Evolutionary conservation across 2,888 invertebrate genomes (phyloP).

Genomic region (Ceriagrion tenellum): DNA sequence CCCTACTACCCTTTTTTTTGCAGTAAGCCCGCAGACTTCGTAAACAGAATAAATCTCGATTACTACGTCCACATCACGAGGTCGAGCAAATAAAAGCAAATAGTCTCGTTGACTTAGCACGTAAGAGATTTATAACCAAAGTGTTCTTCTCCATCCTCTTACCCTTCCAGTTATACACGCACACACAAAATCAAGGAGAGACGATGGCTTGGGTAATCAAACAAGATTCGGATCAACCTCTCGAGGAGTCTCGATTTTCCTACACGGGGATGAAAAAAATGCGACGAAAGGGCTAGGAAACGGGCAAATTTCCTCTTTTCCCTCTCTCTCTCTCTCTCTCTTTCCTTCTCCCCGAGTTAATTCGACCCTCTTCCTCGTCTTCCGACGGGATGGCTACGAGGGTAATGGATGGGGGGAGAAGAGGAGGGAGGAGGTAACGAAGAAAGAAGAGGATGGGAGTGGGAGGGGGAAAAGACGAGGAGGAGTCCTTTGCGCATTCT

Average conservation of each 20-base stretch:
- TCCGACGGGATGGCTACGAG: neutral
- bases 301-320: neutral
- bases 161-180: neutral
- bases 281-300: neutral
- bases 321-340: too few relatives aligned
- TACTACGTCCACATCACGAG: neutral
- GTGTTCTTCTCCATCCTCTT: neutral
- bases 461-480: neutral
- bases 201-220: neutral
- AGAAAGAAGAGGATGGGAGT: neutral
- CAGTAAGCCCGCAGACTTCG: neutral
- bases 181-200: neutral
- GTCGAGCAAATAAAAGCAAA: neutral
- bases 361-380: neutral
- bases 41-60: neutral
- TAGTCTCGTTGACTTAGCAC: neutral
- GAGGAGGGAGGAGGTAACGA: neutral
- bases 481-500: neutral
- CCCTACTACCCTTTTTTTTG: too few relatives aligned
- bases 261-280: neutral
- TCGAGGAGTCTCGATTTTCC: neutral
- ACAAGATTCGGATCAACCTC: neutral
- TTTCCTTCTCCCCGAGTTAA: neutral
- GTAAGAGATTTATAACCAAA: neutral
- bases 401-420: too few relatives aligned